A percentile compares a stretch with the other conserved stretches of the same genome.
These are phyloP conservation scores for Holothuria scabra DNA, from an alignment of 53 echinoderm and acorn worm genomes.

Conservation along the genomic window DNA sequence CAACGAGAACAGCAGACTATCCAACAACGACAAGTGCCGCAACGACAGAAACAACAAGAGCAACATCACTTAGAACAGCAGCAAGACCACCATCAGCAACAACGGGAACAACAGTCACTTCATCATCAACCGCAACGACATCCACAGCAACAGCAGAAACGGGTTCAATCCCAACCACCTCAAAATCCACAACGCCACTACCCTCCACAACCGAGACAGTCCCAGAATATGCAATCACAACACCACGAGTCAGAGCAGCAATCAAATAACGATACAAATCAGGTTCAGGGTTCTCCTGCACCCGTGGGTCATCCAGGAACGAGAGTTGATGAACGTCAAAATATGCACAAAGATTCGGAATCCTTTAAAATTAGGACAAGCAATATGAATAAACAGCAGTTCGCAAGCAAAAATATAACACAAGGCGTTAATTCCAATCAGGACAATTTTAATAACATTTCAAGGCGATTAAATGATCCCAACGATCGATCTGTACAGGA, in stretches of 20 bases:
- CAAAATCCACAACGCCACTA: background rate
- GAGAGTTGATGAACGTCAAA: background rate
- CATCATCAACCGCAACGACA: conserved; percentile 28
- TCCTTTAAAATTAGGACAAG: too few relatives aligned
- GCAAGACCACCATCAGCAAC: conserved; percentile 22
- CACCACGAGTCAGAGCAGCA: background rate
- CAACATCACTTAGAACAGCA: background rate
- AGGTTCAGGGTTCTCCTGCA: background rate
- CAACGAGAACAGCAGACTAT: background rate
- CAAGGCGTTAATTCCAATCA: too few relatives aligned
- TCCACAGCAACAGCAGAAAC: conserved; percentile 31
- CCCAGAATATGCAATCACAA: background rate
- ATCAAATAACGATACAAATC: background rate
- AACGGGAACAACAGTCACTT: conserved; percentile 34
- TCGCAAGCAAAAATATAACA: too few relatives aligned
- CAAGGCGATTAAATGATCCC: too few relatives aligned
- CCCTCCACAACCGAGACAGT: background rate
- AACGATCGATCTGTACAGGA: too few relatives aligned
- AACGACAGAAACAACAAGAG: background rate
- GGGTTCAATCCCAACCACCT: background rate
- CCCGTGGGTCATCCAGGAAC: background rate
- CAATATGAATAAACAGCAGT: too few relatives aligned
- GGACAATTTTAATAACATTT: too few relatives aligned
- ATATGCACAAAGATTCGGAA: background rate
- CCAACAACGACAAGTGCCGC: background rate